phyloP scores from a whole-genome alignment of 2,797 vertebrate genomes.

The Aeoliscus strigatus region DNA sequence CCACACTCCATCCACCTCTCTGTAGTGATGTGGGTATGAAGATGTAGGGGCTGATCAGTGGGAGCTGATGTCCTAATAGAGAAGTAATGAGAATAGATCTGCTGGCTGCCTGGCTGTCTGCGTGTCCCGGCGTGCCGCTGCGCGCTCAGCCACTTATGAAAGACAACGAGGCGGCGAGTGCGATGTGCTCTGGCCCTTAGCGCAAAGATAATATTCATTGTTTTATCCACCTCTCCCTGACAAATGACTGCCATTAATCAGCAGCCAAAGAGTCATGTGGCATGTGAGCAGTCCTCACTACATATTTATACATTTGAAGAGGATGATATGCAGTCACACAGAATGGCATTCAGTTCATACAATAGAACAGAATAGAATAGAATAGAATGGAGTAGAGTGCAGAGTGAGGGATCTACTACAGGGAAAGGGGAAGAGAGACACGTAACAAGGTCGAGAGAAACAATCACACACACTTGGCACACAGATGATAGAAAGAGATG shows the following conservation, averaged over 20 bases:
- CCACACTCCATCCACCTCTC: slow-evolving; percentile 1
- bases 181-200: slow-evolving; percentile 60
- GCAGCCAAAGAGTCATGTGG: slow-evolving; percentile 40
- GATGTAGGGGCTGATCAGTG: slow-evolving; percentile 70
- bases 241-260: slow-evolving; percentile 76
- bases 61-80: slow-evolving; percentile 72
- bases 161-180: slow-evolving; percentile 55
- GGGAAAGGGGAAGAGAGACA: slow-evolving; percentile 21
- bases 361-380: too few species aligned
- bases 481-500: too few species aligned
- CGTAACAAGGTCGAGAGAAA: slow-evolving; percentile 40
- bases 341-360: too few species aligned
- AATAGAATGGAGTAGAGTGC: slow-evolving; percentile 6
- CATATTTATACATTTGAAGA: slow-evolving; percentile 42
- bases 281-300: slow-evolving; percentile 19
- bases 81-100: slow-evolving; percentile 73
- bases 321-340: slow-evolving; percentile 43
- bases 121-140: slow-evolving; percentile 42
- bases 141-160: slow-evolving; percentile 73
- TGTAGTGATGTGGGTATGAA: slow-evolving; percentile 52
- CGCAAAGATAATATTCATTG: slow-evolving; percentile 73
- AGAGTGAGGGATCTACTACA: slow-evolving; percentile 6
- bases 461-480: too few species aligned
- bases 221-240: slow-evolving; percentile 72
- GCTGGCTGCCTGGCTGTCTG: slow-evolving; percentile 54